Conservation (phyloP, 2,888 invertebrate species). For the Cataglyphis altisquamis region DNA sequence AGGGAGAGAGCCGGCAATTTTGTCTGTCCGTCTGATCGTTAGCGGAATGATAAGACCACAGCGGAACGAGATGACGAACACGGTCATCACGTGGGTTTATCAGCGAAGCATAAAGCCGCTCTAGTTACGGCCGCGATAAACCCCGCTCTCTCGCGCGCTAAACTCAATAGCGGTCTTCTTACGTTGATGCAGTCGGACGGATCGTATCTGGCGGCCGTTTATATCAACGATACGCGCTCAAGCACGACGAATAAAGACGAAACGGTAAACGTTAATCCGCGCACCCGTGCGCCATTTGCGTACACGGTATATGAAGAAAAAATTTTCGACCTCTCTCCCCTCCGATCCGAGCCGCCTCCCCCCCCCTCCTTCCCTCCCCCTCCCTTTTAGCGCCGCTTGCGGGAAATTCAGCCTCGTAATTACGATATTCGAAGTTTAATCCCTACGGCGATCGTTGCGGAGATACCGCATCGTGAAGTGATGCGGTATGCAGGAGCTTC, state of each 20-base stretch:
- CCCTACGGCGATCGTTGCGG: neutral
- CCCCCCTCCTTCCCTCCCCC: no score
- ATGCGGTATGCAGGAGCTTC: neutral
- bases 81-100: conserved; percentile 57
- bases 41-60: conserved; percentile 34
- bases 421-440: conserved; percentile 29
- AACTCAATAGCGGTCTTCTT: conserved; percentile 57
- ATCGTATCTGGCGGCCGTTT: conserved; percentile 30
- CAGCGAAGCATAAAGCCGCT: conserved; percentile 57
- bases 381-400: conserved; percentile 13
- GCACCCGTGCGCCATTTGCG: conserved; percentile 16
- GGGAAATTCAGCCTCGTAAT: conserved; percentile 39
- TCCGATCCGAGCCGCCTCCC: no score
- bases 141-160: conserved; percentile 44
- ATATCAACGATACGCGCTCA: conserved; percentile 42
- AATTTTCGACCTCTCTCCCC: neutral
- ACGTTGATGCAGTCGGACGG: conserved; percentile 50
- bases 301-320: conserved; percentile 20
- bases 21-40: conserved; percentile 20
- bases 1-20: neutral
- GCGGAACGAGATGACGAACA: conserved; percentile 5
- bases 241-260: neutral
- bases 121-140: conserved; percentile 54
- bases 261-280: conserved; percentile 28
- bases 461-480: neutral